A percentile compares a stretch with the other conserved stretches of the same genome.
Conservation (phyloP, 2,797 vertebrate genomes). For the Valencia hispanica region DNA sequence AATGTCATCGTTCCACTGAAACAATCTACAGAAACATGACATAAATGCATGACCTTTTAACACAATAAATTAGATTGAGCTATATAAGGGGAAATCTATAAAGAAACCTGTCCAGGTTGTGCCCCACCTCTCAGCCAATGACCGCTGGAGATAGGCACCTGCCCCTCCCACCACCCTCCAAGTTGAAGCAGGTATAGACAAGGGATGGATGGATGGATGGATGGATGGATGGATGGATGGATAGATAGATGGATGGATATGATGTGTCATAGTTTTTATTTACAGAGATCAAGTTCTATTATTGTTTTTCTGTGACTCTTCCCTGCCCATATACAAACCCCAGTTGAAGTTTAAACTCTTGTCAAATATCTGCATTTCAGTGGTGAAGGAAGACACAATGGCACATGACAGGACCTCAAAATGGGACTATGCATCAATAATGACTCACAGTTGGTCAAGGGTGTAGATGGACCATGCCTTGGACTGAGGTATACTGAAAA, state of each 20-base stretch:
- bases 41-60: conserved; percentile 3
- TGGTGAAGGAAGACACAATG: not conserved
- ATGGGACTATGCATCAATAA: not conserved
- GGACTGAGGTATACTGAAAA: not conserved
- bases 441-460: not conserved
- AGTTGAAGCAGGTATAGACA: not conserved
- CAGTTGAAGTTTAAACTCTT: not conserved
- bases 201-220: not conserved
- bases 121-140: not conserved
- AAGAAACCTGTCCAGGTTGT: not conserved
- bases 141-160: not conserved
- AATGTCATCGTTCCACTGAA: not conserved
- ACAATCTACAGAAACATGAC: not conserved
- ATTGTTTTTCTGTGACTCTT: not conserved
- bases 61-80: conserved; percentile 2
- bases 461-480: not conserved
- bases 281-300: not conserved
- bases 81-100: not conserved
- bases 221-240: not conserved
- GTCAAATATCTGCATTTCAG: not conserved
- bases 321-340: not conserved
- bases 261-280: not conserved
- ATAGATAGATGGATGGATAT: no score
- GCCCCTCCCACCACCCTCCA: not conserved
- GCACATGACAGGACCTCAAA: no score